These are phyloP conservation scores for Ecdyonurus torrentis DNA, from an alignment of 2,888 invertebrate species.

Conservation along the genomic window DNA sequence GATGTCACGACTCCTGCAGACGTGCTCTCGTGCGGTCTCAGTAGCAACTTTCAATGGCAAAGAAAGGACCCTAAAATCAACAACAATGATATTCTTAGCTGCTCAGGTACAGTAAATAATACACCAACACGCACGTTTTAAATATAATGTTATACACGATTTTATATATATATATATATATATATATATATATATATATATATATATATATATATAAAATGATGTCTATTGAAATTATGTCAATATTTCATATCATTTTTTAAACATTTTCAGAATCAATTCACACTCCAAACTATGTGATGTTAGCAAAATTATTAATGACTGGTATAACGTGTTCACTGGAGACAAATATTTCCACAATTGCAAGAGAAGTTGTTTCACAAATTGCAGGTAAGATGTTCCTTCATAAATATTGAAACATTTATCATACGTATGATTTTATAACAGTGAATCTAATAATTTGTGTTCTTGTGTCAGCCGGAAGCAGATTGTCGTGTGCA, in stretches of 20 bases:
- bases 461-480: no score
- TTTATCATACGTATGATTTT: background rate
- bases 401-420: background rate
- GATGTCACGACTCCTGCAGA: background rate
- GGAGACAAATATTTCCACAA: background rate
- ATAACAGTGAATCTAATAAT: background rate
- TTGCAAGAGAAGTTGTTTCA: background rate
- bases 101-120: background rate
- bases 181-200: no score
- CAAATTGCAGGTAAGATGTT: background rate
- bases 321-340: conserved; percentile 6
- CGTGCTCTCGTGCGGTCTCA: background rate
- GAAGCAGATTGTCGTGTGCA: background rate
- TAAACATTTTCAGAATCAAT: conserved; percentile 3
- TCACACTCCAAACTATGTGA: conserved; percentile 4
- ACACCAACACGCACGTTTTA: background rate
- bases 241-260: background rate
- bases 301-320: conserved; percentile 8
- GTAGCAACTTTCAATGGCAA: background rate
- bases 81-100: background rate
- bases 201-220: no score
- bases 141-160: background rate
- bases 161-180: background rate
- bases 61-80: background rate
- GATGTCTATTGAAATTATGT: background rate